Evolutionary conservation across 2,888 invertebrate genomes (phyloP).

Genomic region (Polyommatus iphigenia): DNA sequence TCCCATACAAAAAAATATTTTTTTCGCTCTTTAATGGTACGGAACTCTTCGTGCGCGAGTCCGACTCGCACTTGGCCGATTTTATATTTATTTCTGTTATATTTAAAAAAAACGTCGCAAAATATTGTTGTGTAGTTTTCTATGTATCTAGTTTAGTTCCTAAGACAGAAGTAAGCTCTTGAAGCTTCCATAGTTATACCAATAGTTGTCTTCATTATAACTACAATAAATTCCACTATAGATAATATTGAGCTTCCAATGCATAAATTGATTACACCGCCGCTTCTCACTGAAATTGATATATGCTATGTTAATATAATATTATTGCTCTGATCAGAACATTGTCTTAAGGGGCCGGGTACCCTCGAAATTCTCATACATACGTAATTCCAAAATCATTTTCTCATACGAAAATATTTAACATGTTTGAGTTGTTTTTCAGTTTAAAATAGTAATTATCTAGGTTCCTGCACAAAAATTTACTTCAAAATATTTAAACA

Average conservation of each 20-base stretch:
- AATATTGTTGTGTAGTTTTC: not conserved
- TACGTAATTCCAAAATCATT: too few relatives aligned
- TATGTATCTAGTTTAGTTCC: not conserved
- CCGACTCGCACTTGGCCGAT: too few relatives aligned
- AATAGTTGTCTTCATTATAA: conserved; percentile 22
- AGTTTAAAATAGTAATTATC: too few relatives aligned
- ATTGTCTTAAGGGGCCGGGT: not conserved
- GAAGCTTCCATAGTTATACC: conserved; percentile 9
- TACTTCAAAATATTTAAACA: too few relatives aligned
- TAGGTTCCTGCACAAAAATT: too few relatives aligned
- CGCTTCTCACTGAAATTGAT: conserved; percentile 61
- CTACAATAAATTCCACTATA: conserved; percentile 53
- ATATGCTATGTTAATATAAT: not conserved
- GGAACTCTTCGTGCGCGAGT: too few relatives aligned
- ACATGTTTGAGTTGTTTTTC: too few relatives aligned
- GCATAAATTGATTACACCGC: conserved; percentile 66
- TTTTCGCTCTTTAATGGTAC: too few relatives aligned
- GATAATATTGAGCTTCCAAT: conserved; percentile 69
- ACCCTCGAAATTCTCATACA: too few relatives aligned
- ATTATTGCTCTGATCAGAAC: not conserved
- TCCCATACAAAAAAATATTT: too few relatives aligned
- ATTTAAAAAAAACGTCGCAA: too few relatives aligned
- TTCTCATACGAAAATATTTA: too few relatives aligned
- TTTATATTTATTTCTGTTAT: not conserved
- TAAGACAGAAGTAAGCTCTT: not conserved